Evolutionary conservation across 92 coral and sea anemone species (phyloP), one percentile per base, ranked within the genome.

Genomic region (Zoanthus gigantus): DNA sequence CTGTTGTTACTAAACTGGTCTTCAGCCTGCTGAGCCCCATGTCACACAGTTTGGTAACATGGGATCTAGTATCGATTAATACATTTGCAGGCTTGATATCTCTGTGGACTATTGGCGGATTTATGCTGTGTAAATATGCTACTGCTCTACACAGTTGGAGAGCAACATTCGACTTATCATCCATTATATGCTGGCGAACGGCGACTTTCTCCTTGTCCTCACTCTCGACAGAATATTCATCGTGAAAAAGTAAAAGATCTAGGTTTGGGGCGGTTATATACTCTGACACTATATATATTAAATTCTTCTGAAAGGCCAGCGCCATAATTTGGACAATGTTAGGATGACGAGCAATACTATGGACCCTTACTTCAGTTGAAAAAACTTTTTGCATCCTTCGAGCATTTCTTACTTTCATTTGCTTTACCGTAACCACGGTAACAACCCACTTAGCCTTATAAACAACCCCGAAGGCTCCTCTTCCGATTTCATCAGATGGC

Each of bases 1-100:
- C 66, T 58, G 66, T 58, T 58, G 66, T 58, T 58, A 58, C 66
- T 58, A 58, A 58, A 58, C 66, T 58, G 66, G 66, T 58, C 66
- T 58, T 58, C n/a, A 58, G 66, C 66, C 66, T 58, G 66, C 66
- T 58, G 5, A 58, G 66, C 66, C 66, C 66, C 66, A 58, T 58
- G 66, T 58, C 66, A 58, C 66, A 58, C 66, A 58, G 66, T 58
- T 58, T 58, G 17, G 66, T 58, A 58, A 58, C 66, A 58, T 58
- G 66, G 66, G 66, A 58, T 58, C 66, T 58, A 58, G 17, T 58
- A 58, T 58, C 66, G 66, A 58, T 58, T 58, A 58, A 58, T 58
- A 58, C 66, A 58, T 58, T 58, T 58, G 66, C 66, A 13, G 66
- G 66, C 66, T 58, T 58, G 18, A 58, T 58, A 58, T 58, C 66